Conservation (phyloP, 1,140 invertebrate species). For the Atopsyche davidsoni region DNA sequence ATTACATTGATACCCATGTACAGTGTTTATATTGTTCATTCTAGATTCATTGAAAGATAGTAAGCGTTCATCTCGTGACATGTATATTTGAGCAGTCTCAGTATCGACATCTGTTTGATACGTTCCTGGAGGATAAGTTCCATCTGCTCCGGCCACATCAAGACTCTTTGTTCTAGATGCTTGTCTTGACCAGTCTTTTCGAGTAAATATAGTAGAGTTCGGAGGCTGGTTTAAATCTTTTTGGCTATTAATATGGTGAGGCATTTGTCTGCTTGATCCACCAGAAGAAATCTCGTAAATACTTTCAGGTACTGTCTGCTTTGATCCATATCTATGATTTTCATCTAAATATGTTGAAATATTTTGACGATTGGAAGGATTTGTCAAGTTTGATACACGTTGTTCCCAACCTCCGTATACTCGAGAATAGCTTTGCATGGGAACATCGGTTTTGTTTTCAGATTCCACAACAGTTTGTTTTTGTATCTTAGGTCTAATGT, state of each 20-base stretch:
- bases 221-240: constrained; percentile 20
- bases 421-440: constrained; percentile 35
- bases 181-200: constrained; percentile 52
- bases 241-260: neutral
- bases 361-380: constrained; percentile 13
- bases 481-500: constrained; percentile 10
- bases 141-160: constrained; percentile 37
- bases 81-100: neutral
- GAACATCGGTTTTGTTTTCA: constrained; percentile 8
- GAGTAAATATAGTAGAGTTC: constrained; percentile 49
- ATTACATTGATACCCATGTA: constrained; percentile 31
- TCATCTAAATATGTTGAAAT: constrained; percentile 8
- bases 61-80: neutral
- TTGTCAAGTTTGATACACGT: constrained; percentile 33
- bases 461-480: constrained; percentile 10
- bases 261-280: neutral
- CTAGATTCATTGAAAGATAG: neutral
- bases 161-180: constrained; percentile 49
- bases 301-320: constrained; percentile 12
- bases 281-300: constrained; percentile 9
- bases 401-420: constrained; percentile 47
- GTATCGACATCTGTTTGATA: constrained; percentile 8
- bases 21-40: neutral
- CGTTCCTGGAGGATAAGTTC: constrained; percentile 7
- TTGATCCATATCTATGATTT: constrained; percentile 2